A percentile compares a stretch with the other conserved stretches of the same genome.
phyloP scores from a whole-genome alignment of 1,140 invertebrate species.

The Saxidomus purpurata region DNA sequence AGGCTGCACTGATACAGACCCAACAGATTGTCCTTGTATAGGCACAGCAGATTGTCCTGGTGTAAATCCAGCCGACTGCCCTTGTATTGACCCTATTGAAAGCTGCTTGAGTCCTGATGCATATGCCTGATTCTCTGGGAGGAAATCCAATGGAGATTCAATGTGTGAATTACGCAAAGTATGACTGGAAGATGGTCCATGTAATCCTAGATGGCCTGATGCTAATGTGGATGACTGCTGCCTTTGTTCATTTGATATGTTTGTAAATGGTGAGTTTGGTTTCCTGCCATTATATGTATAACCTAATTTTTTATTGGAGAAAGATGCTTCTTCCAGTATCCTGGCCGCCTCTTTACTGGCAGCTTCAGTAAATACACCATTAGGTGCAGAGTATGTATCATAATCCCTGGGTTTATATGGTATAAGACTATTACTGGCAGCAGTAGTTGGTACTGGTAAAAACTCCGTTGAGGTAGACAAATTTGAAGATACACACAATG shows the following conservation, averaged over 20 bases:
- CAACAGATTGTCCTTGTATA: background rate
- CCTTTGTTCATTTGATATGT: slow-evolving; percentile 58
- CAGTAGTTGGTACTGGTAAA: background rate
- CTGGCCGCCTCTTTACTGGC: slow-evolving; percentile 47
- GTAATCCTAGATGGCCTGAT: background rate
- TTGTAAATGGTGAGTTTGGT: slow-evolving; percentile 11
- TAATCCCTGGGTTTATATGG: slow-evolving; percentile 39
- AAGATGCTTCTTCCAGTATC: slow-evolving; percentile 46
- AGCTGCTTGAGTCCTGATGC: too few species aligned
- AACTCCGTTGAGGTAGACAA: slow-evolving; percentile 7
- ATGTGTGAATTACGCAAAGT: background rate
- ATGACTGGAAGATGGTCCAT: slow-evolving; percentile 7
- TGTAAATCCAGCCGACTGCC: background rate
- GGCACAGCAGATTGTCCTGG: background rate
- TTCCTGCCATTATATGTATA: background rate
- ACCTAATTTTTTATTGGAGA: slow-evolving; percentile 26
- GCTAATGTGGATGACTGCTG: slow-evolving; percentile 25
- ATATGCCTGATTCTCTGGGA: background rate
- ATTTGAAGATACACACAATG: background rate
- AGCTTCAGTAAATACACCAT: slow-evolving; percentile 15
- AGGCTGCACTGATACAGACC: background rate
- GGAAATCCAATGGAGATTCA: slow-evolving; percentile 45
- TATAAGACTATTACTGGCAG: slow-evolving; percentile 41
- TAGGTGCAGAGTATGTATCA: background rate
- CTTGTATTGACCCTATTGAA: background rate